Evolutionary conservation across 2,888 invertebrate species (phyloP).

Genomic region (Ochlodes sylvanus): DNA sequence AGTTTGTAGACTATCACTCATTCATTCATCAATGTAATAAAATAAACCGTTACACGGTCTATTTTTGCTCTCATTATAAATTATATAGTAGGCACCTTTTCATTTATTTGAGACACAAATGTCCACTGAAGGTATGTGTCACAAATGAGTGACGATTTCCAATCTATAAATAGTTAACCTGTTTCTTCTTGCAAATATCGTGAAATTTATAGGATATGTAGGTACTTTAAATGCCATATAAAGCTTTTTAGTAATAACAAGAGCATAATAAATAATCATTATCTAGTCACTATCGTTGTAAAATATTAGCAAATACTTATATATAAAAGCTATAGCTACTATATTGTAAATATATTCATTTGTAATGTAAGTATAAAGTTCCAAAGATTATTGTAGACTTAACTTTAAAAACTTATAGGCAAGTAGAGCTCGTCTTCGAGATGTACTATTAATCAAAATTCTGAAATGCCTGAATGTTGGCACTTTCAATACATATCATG

Average conservation of each 20-base stretch:
- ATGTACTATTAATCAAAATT: neutral
- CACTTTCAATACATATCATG: constrained; percentile 36
- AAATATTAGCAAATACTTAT: constrained; percentile 1
- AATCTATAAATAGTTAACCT: neutral
- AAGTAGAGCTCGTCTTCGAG: constrained; percentile 1
- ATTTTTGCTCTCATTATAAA: neutral
- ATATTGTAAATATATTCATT: constrained; percentile 4
- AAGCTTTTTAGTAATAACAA: neutral
- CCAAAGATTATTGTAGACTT: constrained; percentile 10
- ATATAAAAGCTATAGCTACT: neutral
- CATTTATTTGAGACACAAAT: no score
- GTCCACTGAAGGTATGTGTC: no score
- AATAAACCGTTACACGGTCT: no score
- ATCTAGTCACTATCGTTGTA: constrained; percentile 5
- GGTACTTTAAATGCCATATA: neutral
- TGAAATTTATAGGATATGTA: neutral
- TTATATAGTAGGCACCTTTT: no score
- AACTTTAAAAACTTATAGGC: neutral
- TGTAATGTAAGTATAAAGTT: constrained; percentile 5
- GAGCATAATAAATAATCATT: neutral
- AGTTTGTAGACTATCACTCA: constrained; percentile 10
- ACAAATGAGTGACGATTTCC: no score
- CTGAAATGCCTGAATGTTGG: constrained; percentile 3
- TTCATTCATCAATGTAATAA: no score
- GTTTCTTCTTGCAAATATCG: neutral